These are phyloP conservation scores for Eupeodes latifasciatus DNA, from an alignment of 2,888 invertebrate species.

Conservation along the genomic window DNA sequence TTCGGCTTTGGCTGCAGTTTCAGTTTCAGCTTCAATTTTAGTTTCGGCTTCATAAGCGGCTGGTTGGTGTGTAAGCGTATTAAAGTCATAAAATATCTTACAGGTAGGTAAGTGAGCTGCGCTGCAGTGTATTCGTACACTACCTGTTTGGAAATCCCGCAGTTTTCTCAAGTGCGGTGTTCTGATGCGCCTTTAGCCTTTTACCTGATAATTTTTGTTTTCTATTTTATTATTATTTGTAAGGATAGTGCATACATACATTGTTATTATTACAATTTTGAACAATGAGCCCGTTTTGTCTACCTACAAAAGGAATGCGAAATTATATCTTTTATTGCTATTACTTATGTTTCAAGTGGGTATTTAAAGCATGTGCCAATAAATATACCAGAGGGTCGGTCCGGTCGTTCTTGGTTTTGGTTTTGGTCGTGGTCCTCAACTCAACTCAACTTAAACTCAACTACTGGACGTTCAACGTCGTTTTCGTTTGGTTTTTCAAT, in stretches of 20 bases:
- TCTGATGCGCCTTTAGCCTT: slow-evolving; percentile 48
- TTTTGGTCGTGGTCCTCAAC: too few relatives aligned
- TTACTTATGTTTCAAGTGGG: slow-evolving; percentile 72
- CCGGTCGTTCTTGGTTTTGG: too few relatives aligned
- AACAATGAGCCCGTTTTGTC: slow-evolving; percentile 59
- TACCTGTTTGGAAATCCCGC: slow-evolving; percentile 64
- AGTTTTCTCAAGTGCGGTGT: slow-evolving; percentile 65
- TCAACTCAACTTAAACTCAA: neutral
- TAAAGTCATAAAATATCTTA: slow-evolving; percentile 65
- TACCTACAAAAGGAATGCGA: slow-evolving; percentile 66
- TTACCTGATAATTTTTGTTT: slow-evolving; percentile 55
- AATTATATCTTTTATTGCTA: slow-evolving; percentile 75
- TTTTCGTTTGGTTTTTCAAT: neutral
- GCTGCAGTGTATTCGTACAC: neutral
- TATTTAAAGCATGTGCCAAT: slow-evolving; percentile 61
- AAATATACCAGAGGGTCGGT: slow-evolving; percentile 30
- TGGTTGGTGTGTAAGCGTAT: slow-evolving; percentile 31
- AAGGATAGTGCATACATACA: slow-evolving; percentile 60
- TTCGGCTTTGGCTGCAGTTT: too few relatives aligned
- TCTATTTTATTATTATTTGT: neutral
- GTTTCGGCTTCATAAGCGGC: neutral
- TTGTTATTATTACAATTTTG: slow-evolving; percentile 67
- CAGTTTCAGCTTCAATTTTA: too few relatives aligned
- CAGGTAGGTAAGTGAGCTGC: slow-evolving; percentile 45
- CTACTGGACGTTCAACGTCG: slow-evolving; percentile 5